Evolutionary conservation across 1,140 invertebrate genomes (phyloP), one percentile per base, ranked within the genome.

Genomic region (Neuroterus valhalla): DNA sequence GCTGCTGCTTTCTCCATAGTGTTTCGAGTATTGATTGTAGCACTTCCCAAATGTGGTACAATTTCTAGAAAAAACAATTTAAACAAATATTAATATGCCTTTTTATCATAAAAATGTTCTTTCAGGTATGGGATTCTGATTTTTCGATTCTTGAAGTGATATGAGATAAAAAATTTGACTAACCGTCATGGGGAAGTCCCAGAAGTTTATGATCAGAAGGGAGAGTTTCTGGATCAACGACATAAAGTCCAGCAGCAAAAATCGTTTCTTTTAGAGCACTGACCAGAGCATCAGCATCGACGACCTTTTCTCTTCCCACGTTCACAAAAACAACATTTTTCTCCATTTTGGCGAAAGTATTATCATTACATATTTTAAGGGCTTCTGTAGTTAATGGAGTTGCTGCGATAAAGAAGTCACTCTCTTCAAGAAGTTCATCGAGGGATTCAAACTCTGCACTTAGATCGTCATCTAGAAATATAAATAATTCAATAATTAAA

Each of bases 181-280:
- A 45, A 96, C 95, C 93, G 81, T 94, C 96, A 88, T 97, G 98
- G 3, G 93, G 91, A 21, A 98, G 84, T 70, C 92, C 92, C 1
- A 96, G 88, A 2, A 99, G 90, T 31, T 94, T 93, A 89, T 96
- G 93, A 84, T 95, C 92, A 0, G 91, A 86, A 0, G 96, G 94
- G 23, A 98, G 82, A 2, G 97, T 97, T 89, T 99, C 97, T 0
- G 97, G 97, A 4, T 93, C 93, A 66, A 94, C 96, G 1, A 98
- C 97, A 87, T 99, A 97, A 1, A 99, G 90, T 1, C 96, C 97
- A 1, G 97, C 97, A 0, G 94, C 95, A 82, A 93, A 94, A 78
- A 98, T 98, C 76, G 91, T 87, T 0, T 93, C 91, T 69, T 92
- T 91, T 23, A 98, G 84, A 0, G 96, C 96, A 75, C 91, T 87